Evolutionary conservation across 2,113 vertebrate genomes (phyloP).

Genomic region (Xenotilapia longispinis): DNA sequence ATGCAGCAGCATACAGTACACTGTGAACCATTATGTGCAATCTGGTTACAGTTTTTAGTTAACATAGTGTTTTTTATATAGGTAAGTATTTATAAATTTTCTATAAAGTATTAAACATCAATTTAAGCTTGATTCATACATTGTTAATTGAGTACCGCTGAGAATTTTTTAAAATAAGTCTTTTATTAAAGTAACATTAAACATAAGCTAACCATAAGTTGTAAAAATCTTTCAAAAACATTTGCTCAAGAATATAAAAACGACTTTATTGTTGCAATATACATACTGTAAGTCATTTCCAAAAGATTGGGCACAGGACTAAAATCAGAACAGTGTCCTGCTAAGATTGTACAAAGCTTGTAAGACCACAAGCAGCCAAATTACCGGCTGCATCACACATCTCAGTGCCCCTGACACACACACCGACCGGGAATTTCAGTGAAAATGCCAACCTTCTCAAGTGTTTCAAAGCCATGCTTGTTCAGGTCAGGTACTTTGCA

Average conservation of each 20-base stretch:
- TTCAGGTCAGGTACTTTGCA: neutral
- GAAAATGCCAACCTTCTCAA: neutral
- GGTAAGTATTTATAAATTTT: neutral
- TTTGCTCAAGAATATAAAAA: neutral
- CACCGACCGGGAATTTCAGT: neutral
- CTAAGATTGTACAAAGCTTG: neutral
- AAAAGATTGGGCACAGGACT: neutral
- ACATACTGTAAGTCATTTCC: neutral
- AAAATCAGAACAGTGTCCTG: neutral
- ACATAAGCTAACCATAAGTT: neutral
- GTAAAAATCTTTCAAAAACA: neutral
- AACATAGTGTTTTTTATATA: neutral
- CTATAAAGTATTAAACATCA: neutral
- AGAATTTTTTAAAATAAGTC: neutral
- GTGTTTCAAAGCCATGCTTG: neutral
- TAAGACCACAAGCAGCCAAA: neutral
- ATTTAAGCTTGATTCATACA: neutral
- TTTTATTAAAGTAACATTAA: neutral
- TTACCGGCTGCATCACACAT: neutral
- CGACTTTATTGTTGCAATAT: neutral
- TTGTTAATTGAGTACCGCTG: neutral
- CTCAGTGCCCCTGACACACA: neutral
- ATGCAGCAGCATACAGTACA: neutral
- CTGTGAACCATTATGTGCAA: neutral
- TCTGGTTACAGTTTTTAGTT: neutral